Base-by-base conservation (phyloP, 2,888 invertebrate species). In the Xestia c-nigrum region DNA sequence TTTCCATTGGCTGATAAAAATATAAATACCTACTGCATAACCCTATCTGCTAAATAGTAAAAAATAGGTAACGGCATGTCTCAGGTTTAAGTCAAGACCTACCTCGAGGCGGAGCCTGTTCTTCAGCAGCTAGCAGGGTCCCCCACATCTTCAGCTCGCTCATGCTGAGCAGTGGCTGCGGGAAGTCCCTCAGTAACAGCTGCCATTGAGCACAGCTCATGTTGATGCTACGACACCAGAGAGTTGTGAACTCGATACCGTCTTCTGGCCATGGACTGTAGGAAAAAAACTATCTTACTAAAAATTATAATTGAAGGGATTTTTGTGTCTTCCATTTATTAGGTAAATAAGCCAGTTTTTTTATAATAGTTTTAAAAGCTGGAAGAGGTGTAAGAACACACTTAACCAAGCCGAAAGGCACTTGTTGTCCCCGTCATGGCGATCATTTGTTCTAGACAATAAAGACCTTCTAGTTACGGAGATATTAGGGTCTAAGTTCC, bases 161-260 rank as follows among this genome's bases (percentile, higher is more conserved):
- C 78, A 99, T 98, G 89, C 98, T 97, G 89, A 99, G 97, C 95
- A 99, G 97, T 0, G 99, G 99, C 92, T 99, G 99, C 0, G 99
- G 99, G 94, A 99, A 99, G 96, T 99, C 99, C 10, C 99, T 97
- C 84, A 99, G 96, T 90, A 98, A 98, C 88, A 99, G 97, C 90
- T 98, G 98, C 98, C 99, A 99, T 90, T 98, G 98, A 31, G 97
- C 97, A 87, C 99, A 98, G 84, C 98, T 98, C 72, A 98, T 97
- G 85, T 98, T 98, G 40, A 99, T 97, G 70, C 98, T 98, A 14
- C 99, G 98, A 89, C 99, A 99, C 99, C 99, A 99, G 40, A 99
- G 96, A 0, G 99, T 99, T 0, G 97, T 97, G 96, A 99, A 99
- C 91, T 99, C 98, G 24, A 99, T 93, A 0, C 98, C 98, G 86